These are phyloP conservation scores for Drosophila putrida DNA, from an alignment of 2,888 invertebrate species.

Conservation along the genomic window DNA sequence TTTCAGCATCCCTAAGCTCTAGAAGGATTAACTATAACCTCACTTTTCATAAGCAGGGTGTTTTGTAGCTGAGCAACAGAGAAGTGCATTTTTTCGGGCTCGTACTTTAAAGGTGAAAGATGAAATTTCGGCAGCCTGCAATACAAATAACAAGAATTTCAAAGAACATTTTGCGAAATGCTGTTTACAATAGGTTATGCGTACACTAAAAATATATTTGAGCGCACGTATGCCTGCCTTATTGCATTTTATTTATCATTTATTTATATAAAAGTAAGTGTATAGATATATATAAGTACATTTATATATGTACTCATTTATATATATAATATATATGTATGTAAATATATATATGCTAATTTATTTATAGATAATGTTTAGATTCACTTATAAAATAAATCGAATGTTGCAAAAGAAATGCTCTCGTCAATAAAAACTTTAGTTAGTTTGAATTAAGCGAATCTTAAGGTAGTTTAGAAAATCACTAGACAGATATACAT, in stretches of 20 bases:
- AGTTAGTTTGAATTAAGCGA: slow-evolving; percentile 83
- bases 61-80: slow-evolving; percentile 1
- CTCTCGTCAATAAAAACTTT: slow-evolving; percentile 64
- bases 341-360: slow-evolving; percentile 28
- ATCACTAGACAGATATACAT: slow-evolving; percentile 27
- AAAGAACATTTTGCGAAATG: slow-evolving; percentile 53
- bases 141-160: slow-evolving; percentile 57
- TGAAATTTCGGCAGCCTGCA: slow-evolving; percentile 49
- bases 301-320: slow-evolving; percentile 34
- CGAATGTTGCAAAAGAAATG: slow-evolving; percentile 67
- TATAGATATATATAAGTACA: slow-evolving; percentile 20
- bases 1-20: neutral
- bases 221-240: slow-evolving; percentile 28
- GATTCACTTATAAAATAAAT: slow-evolving; percentile 63
- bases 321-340: slow-evolving; percentile 31
- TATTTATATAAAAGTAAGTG: slow-evolving; percentile 39
- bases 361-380: slow-evolving; percentile 67
- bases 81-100: slow-evolving; percentile 13
- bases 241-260: slow-evolving; percentile 43
- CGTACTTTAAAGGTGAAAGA: slow-evolving; percentile 56
- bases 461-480: slow-evolving; percentile 79
- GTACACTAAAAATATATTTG: slow-evolving; percentile 68
- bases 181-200: slow-evolving; percentile 70
- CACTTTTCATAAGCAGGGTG: neutral
- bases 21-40: neutral